Evolutionary conservation across 2,113 vertebrate genomes (phyloP).

Genomic region (Solenodon paradoxus): DNA sequence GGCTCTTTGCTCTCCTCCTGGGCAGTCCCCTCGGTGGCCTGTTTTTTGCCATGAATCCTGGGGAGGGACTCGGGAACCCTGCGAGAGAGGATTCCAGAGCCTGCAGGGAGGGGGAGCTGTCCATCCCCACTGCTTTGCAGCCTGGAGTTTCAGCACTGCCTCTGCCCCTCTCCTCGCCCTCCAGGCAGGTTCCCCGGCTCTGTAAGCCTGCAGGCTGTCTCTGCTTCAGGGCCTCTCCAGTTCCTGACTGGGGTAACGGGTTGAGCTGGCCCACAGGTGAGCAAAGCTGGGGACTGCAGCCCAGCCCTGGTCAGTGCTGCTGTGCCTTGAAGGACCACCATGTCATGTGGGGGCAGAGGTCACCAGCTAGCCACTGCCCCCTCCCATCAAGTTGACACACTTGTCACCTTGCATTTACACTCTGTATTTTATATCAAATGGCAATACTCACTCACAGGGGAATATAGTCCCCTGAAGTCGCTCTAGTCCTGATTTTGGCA

Average conservation of each 20-base stretch:
- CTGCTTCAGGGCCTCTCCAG: background rate
- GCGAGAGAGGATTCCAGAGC: background rate
- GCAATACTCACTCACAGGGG: slow-evolving; percentile 69
- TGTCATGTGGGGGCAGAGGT: background rate
- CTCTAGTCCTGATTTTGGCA: slow-evolving; percentile 53
- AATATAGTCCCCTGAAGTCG: background rate
- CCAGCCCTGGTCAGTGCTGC: slow-evolving; percentile 7
- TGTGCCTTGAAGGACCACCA: slow-evolving; percentile 68
- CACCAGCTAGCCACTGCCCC: background rate
- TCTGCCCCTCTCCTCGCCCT: background rate
- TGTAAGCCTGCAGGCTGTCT: no score
- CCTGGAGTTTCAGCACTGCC: background rate
- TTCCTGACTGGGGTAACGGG: background rate
- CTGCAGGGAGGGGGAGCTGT: background rate
- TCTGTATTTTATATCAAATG: slow-evolving; percentile 25
- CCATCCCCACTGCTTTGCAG: background rate
- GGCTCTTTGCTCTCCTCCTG: background rate
- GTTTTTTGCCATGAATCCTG: background rate
- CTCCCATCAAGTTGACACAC: background rate
- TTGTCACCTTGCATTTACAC: slow-evolving; percentile 26
- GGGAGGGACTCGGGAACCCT: background rate
- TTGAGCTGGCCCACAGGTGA: background rate
- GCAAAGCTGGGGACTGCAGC: background rate
- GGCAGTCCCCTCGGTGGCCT: background rate
- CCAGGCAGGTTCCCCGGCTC: no score